phyloP scores from a whole-genome alignment of 2,888 invertebrate species.

The Acrobasis consociella region DNA sequence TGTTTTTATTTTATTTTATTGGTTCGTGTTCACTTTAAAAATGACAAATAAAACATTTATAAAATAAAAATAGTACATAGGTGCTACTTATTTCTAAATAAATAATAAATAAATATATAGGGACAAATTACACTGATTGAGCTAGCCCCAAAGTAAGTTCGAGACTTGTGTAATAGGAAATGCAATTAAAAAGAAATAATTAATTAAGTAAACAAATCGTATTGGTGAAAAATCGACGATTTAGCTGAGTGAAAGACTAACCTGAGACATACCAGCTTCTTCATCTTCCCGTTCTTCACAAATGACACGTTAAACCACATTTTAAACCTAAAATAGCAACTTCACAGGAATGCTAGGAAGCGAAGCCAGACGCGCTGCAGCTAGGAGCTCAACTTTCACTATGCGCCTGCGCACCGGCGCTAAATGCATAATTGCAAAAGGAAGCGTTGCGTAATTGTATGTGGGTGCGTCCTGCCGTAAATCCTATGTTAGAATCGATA shows the following conservation, averaged over 20 bases:
- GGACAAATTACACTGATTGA: too few relatives aligned
- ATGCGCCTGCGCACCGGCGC: constrained; percentile 35
- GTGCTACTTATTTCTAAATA: too few relatives aligned
- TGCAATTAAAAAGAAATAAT: too few relatives aligned
- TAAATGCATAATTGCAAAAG: constrained; percentile 43
- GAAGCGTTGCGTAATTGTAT: constrained; percentile 65
- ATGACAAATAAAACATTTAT: too few relatives aligned
- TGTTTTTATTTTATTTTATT: too few relatives aligned
- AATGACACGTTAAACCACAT: constrained; percentile 68
- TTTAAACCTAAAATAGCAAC: constrained; percentile 32
- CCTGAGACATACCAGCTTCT: constrained; percentile 60
- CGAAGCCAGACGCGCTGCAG: constrained; percentile 29
- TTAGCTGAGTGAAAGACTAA: constrained; percentile 44
- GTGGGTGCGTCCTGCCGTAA: constrained; percentile 50
- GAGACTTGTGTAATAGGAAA: too few relatives aligned
- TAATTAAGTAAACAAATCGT: too few relatives aligned
- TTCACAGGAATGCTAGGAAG: constrained; percentile 11
- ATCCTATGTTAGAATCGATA: constrained; percentile 44
- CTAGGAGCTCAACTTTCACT: constrained; percentile 54
- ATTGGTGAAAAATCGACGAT: neutral
- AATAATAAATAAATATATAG: too few relatives aligned
- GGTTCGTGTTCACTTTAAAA: too few relatives aligned
- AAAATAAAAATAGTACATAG: too few relatives aligned
- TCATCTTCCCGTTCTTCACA: constrained; percentile 55
- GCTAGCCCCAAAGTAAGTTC: too few relatives aligned